Percentiles rank a stretch among this genome's conserved stretches.
Evolutionary conservation across 2,113 vertebrate species (phyloP).

Genomic region (Chrysochloris asiatica): DNA sequence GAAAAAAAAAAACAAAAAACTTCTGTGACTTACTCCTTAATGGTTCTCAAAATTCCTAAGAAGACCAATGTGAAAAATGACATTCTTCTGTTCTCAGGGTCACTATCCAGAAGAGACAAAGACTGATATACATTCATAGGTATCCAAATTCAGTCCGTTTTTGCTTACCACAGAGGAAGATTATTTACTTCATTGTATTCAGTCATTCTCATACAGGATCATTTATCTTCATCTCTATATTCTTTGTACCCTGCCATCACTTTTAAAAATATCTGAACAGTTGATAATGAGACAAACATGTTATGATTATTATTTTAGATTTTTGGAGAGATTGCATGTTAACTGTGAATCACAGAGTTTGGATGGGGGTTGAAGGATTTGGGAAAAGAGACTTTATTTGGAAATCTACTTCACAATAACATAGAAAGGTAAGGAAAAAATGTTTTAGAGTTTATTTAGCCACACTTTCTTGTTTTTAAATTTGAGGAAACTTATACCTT

Average conservation of each 20-base stretch:
- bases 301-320: neutral
- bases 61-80: too few species aligned
- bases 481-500: neutral
- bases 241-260: neutral
- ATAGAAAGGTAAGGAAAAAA: neutral
- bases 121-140: accelerated
- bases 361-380: neutral
- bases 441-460: neutral
- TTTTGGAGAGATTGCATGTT: neutral
- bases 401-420: neutral
- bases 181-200: neutral
- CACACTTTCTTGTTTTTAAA: neutral
- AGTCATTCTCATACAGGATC: neutral
- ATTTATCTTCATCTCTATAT: neutral
- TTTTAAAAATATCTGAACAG: neutral
- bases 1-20: too few species aligned
- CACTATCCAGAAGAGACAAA: neutral
- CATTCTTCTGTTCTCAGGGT: neutral
- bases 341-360: neutral
- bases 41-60: too few species aligned
- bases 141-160: neutral
- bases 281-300: neutral
- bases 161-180: neutral
- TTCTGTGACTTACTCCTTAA: neutral
- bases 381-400: neutral